phyloP scores from a whole-genome alignment of 2,797 vertebrate genomes.

The Phrynocephalus guinanensis region DNA sequence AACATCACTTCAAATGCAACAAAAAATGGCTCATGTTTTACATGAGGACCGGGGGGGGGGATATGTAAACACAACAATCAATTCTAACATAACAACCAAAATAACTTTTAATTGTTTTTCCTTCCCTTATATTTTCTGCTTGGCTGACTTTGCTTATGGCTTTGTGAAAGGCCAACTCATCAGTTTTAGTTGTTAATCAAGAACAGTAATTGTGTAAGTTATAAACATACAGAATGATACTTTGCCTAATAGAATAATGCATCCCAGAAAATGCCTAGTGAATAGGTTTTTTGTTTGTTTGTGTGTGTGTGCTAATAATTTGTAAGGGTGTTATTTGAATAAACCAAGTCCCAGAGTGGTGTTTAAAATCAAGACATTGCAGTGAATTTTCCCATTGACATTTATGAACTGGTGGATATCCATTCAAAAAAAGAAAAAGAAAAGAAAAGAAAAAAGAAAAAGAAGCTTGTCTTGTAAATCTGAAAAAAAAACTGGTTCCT shows the following conservation, averaged over 20 bases:
- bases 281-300: slow-evolving; percentile 19
- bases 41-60: slow-evolving; percentile 7
- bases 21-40: slow-evolving; percentile 51
- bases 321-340: slow-evolving; percentile 56
- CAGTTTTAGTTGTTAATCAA: slow-evolving; percentile 82
- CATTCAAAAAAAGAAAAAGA: neutral
- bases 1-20: neutral
- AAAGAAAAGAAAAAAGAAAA: neutral
- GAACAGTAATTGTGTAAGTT: slow-evolving; percentile 78
- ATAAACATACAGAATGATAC: slow-evolving; percentile 70
- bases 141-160: slow-evolving; percentile 75
- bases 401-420: fast-evolving
- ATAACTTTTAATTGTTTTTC: slow-evolving; percentile 81
- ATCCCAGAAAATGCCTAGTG: slow-evolving; percentile 71
- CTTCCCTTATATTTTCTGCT: slow-evolving; percentile 82
- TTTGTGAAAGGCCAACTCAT: slow-evolving; percentile 80
- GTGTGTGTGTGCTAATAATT: slow-evolving; percentile 41
- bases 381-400: neutral
- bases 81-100: slow-evolving; percentile 73
- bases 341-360: slow-evolving; percentile 57
- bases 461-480: neutral
- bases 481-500: fast-evolving
- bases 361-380: neutral
- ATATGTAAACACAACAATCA: slow-evolving; percentile 68
- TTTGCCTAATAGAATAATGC: slow-evolving; percentile 78